phyloP scores from a whole-genome alignment of 2,113 vertebrate genomes.

The Zeus faber region DNA sequence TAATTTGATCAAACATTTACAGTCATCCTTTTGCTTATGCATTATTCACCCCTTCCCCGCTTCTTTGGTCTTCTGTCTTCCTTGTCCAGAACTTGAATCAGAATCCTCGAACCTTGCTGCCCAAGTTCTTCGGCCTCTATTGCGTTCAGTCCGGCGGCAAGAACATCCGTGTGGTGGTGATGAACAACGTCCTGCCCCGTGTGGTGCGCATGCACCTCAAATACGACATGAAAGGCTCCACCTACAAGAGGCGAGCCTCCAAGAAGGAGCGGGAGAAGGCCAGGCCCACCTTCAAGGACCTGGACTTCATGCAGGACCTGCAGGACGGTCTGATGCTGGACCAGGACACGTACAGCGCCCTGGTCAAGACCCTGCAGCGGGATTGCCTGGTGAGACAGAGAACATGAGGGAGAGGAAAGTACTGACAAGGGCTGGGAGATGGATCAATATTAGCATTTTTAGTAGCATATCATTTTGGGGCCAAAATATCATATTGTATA shows the following conservation, averaged over 20 bases:
- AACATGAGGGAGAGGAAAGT: too few relatives aligned
- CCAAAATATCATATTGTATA: too few relatives aligned
- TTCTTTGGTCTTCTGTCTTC: neutral
- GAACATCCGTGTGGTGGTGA: constrained; percentile 96
- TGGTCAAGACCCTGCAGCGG: constrained; percentile 93
- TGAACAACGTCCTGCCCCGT: constrained; percentile 96
- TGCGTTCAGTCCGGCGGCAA: constrained; percentile 96
- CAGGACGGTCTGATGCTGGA: constrained; percentile 91
- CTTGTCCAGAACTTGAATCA: constrained; percentile 90
- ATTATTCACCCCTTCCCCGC: too few relatives aligned
- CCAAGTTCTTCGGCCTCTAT: constrained; percentile 98
- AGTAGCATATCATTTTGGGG: too few relatives aligned
- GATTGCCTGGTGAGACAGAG: constrained; percentile 92
- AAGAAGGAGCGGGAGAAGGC: constrained; percentile 95
- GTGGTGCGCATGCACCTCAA: constrained; percentile 98
- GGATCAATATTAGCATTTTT: too few relatives aligned
- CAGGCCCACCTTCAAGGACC: constrained; percentile 92
- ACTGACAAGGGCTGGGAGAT: too few relatives aligned
- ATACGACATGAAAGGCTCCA: constrained; percentile 96
- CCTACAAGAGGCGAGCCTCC: constrained; percentile 93
- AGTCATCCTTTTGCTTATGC: too few relatives aligned
- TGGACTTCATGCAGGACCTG: constrained; percentile 96
- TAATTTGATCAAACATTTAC: too few relatives aligned
- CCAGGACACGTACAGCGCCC: constrained; percentile 87
- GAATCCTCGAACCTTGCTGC: constrained; percentile 94